Percentiles rank a stretch among this genome's conserved stretches.
phyloP scores from a whole-genome alignment of 2,113 vertebrate species.

The Chaenogobius annularis region DNA sequence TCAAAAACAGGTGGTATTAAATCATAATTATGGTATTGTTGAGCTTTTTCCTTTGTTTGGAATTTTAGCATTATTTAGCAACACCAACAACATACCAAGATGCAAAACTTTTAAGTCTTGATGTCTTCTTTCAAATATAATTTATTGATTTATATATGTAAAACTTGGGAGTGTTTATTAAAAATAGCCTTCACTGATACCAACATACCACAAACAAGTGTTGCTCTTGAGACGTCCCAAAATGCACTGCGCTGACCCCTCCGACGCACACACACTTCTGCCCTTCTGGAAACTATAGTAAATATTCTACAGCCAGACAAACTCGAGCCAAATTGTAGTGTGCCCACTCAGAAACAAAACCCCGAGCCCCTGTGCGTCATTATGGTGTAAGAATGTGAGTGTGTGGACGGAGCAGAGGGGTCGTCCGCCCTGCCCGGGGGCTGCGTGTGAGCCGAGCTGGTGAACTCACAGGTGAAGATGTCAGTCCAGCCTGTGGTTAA shows the following conservation, averaged over 20 bases:
- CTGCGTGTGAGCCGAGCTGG: conserved; percentile 57
- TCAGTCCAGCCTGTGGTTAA: conserved; percentile 65
- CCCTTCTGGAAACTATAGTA: background rate
- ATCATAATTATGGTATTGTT: no score
- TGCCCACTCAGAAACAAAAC: conserved; percentile 36
- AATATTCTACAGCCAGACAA: conserved; percentile 14
- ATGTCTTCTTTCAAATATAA: no score
- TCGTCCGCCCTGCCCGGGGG: conserved; percentile 51
- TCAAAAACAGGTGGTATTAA: no score
- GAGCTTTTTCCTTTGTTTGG: background rate
- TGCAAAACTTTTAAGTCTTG: background rate
- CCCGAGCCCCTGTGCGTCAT: conserved; percentile 47
- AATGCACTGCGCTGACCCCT: background rate
- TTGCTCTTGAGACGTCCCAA: background rate
- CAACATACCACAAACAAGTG: background rate
- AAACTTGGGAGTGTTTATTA: background rate
- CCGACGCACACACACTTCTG: background rate
- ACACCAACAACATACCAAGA: background rate
- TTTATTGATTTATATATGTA: no score
- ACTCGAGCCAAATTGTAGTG: background rate
- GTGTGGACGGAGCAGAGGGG: conserved; percentile 34
- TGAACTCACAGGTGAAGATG: conserved; percentile 71
- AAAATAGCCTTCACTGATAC: background rate
- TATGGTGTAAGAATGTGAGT: conserved; percentile 68
- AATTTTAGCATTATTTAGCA: background rate